Conservation (phyloP, 2,888 invertebrate species). For the Lasioglossum malachurum region DNA sequence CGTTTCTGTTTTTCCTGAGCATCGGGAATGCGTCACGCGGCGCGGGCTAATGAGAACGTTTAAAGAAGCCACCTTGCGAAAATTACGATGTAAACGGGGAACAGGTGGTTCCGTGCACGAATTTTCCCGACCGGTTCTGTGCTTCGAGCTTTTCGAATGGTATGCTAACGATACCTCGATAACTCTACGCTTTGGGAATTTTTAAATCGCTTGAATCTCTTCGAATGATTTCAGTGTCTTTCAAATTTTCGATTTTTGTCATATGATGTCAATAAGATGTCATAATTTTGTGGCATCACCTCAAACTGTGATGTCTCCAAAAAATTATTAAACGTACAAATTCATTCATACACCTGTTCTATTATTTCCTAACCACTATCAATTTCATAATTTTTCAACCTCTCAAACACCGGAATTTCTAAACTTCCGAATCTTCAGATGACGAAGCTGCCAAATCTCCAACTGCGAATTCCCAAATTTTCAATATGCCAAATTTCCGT, state of each 20-base stretch:
- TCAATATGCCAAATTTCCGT: neutral
- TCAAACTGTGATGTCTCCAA: too few species aligned
- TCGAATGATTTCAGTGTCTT: too few species aligned
- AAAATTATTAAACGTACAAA: too few species aligned
- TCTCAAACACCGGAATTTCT: neutral
- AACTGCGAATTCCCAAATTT: neutral
- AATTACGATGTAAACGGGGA: neutral
- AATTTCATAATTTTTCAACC: too few species aligned
- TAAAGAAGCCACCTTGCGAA: slow-evolving; percentile 2
- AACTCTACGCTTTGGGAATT: neutral
- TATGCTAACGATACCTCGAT: neutral
- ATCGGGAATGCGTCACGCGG: neutral
- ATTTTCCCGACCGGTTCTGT: neutral
- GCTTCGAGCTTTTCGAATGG: neutral
- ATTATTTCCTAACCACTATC: too few species aligned
- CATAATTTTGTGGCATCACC: too few species aligned
- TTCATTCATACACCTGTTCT: too few species aligned
- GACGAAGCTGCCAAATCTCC: neutral
- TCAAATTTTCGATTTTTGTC: too few species aligned
- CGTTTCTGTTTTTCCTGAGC: neutral
- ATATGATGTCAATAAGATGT: too few species aligned
- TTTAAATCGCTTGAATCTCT: neutral
- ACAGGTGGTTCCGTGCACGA: neutral
- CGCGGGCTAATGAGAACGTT: slow-evolving; percentile 26
- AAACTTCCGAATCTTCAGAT: neutral